Evolutionary conservation across 2,113 vertebrate species (phyloP), one percentile per base, ranked within the genome.

Genomic region (Paradoxurus hermaphroditus): DNA sequence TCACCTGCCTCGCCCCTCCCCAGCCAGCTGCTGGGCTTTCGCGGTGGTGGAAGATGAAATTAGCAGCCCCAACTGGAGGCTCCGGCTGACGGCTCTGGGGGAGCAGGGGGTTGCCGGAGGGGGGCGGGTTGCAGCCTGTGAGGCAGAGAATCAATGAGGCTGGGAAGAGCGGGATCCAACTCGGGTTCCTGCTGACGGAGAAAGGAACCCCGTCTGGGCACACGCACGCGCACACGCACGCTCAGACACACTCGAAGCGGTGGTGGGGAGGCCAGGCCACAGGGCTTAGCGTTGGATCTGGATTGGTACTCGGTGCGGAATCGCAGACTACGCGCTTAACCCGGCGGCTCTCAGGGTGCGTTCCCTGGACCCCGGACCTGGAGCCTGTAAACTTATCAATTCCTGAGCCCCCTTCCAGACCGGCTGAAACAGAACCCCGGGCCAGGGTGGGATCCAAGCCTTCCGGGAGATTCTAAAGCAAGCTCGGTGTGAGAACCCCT

Each of bases 11-110:
- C 10, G 70, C 72, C 73, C 75, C 81, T 94, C 95, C 95, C 59
- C 94, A 46, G 63, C 77, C 91, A 94, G 95, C 94, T 96, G 95
- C 12, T 79, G 56, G 67, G 86, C 59, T 90, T 78, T 67, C 6
- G 1, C 36, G 7, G 68, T 34, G 39, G 49, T 3, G 25, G 63
- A 62, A 94, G 96, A 95, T 75, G 88, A 97, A 96, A 93, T 97
- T 86, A 96, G 92, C 95, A 95, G 5, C 81, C 72, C 84, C 92
- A 34, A 15, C 68, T 16, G 88, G 86, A 67, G 49, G 56, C 95
- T 15, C 34, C 65, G 92, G 91, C 91, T 73, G 82, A 63, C 79
- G 85, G 67, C 95, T 88, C 63, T 7, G 56, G 87, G 83, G 63
- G 84, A 56, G 77, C 29, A 1, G 27, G 5, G 27, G 31, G n/a